Evolutionary conservation across 2,797 vertebrate species (phyloP).

Genomic region (Rhynchonycteris naso): DNA sequence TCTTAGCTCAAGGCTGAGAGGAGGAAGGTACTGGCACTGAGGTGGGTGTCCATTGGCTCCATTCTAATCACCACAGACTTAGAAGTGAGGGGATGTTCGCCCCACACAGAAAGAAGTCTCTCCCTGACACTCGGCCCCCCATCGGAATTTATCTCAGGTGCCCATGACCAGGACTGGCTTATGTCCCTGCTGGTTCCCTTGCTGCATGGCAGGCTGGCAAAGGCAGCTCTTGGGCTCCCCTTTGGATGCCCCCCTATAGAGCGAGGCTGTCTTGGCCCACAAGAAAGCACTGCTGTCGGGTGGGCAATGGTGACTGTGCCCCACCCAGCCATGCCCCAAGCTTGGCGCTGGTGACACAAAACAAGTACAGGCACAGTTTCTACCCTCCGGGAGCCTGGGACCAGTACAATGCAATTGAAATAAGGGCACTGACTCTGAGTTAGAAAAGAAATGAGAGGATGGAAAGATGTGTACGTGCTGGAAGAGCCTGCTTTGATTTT

Average conservation of each 20-base stretch:
- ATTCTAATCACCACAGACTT: background rate
- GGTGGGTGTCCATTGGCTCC: background rate
- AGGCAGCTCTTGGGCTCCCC: background rate
- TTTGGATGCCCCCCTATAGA: background rate
- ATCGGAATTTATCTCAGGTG: background rate
- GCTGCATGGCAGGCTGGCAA: background rate
- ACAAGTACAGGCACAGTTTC: background rate
- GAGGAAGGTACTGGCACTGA: background rate
- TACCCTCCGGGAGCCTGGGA: background rate
- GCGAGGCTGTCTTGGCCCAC: background rate
- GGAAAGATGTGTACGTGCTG: background rate
- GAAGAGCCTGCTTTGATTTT: background rate
- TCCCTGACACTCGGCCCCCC: background rate
- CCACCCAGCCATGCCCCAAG: background rate
- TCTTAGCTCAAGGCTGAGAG: background rate
- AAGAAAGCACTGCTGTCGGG: background rate
- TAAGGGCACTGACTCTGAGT: background rate
- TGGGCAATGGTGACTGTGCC: background rate
- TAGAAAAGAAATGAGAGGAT: background rate
- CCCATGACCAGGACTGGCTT: background rate
- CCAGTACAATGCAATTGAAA: background rate
- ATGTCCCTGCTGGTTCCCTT: background rate
- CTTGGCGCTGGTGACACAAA: background rate
- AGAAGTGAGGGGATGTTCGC: slow-evolving; percentile 8
- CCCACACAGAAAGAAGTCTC: background rate